Base-by-base conservation (phyloP, 2,113 vertebrate genomes). In the Vulpes lagopus region DNA sequence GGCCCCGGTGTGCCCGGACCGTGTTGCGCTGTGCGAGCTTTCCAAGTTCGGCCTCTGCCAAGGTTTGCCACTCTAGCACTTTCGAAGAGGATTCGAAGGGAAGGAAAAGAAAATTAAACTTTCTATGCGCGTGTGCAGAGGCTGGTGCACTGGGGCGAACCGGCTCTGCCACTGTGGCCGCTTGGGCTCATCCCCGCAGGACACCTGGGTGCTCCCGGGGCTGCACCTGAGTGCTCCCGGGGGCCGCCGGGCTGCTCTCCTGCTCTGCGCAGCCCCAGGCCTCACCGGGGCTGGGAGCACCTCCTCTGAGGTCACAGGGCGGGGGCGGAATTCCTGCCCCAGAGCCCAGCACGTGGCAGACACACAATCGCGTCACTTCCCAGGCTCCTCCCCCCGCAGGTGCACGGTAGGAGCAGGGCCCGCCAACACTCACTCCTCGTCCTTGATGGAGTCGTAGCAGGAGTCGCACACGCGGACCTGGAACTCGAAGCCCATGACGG, bases 401-500 rank as follows among this genome's bases (percentile, higher is more conserved):
- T 0, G 25, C 43, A 4, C 62, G 62, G 49, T 0, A 7, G 60
- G 71, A 74, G 59, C 15, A 16, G 80, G 57, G 53, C 3, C 62
- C 2, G 17, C 51, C 9, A 43, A 73, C 95, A 99, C 99, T 99
- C 98, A 99, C 99, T 99, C 99, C 98, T 99, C 99, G 3, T 99
- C 99, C 97, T 99, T 99, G 99, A 99, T 99, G 22, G 99, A 99
- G 93, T 99, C 99, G 32, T 99, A 99, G 94, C 99, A 99, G 97
- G 99, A 98, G 51, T 99, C 99, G 73, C 99, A 99, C 86, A 99
- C 99, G 4, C 99, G 99, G 96, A 99, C 99, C 12, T 99, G 99
- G 98, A 99, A 99, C 99, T 99, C 99, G 78, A 99, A 99, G 95
- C 99, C 99, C 99, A 99, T 99, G 97, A 99, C 95, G 0, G 99